Evolutionary conservation across 2,888 invertebrate species (phyloP).

Genomic region (Callimorpha dominula): DNA sequence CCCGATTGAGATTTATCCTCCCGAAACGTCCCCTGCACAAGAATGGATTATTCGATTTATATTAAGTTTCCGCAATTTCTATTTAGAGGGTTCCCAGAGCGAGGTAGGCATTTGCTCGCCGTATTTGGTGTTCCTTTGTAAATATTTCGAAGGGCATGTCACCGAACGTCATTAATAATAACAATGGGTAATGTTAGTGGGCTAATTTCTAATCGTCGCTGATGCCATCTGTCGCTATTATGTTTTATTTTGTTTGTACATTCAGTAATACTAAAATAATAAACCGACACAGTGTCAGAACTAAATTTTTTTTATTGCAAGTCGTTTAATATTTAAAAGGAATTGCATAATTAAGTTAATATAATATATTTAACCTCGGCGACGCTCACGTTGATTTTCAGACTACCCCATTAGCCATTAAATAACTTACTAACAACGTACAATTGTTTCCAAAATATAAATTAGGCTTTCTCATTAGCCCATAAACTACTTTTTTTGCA

Average conservation of each 20-base stretch:
- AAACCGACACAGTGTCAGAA: neutral
- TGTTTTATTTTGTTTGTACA: conserved; percentile 39
- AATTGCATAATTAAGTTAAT: no score
- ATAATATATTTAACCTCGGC: no score
- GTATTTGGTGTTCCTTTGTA: conserved; percentile 75
- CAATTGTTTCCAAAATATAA: no score
- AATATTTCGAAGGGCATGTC: conserved; percentile 77
- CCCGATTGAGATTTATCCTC: conserved; percentile 84
- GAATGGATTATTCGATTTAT: conserved; percentile 85
- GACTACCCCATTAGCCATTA: no score
- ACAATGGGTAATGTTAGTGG: conserved; percentile 75
- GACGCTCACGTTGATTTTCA: conserved; percentile 29
- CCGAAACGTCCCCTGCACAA: conserved; percentile 81
- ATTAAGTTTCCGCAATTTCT: conserved; percentile 86
- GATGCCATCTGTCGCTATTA: conserved; percentile 75
- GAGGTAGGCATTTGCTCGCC: conserved; percentile 72
- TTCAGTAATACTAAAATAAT: conserved; percentile 1
- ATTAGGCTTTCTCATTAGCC: neutral
- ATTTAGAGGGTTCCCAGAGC: conserved; percentile 77
- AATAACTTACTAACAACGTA: no score
- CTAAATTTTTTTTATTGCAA: no score
- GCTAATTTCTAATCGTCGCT: conserved; percentile 65
- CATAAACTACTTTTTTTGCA: neutral
- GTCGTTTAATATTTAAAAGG: no score
- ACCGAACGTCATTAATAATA: conserved; percentile 76